Base-by-base conservation (phyloP, 2,113 vertebrate species). In the Trematocara variabile region DNA sequence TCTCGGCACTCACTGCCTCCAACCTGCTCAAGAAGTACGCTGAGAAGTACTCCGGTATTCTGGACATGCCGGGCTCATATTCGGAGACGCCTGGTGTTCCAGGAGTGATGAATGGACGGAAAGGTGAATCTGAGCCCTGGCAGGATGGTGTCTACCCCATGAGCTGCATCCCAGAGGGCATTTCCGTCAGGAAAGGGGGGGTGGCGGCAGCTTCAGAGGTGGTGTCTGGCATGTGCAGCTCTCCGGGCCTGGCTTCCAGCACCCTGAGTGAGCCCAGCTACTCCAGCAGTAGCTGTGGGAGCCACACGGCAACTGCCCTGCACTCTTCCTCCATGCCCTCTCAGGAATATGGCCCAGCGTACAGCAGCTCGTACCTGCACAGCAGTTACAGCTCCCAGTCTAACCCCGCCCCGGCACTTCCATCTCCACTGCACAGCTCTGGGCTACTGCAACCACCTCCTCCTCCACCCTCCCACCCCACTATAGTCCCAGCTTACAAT, bases 1-100 rank as follows among this genome's bases (percentile, higher is more conserved):
- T 99, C 95, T 99, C 99, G 0, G 99, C 98, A 81, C 96, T 99
- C 83, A 99, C 99, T 0, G 99, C 99, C 90, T 99, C 99, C 84
- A 99, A 99, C 94, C 96, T 99, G 48, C 96, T 99, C 9, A 99
- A 99, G 93, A 98, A 99, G 93, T 99, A 99, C 56, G 99, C 99
- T 2, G 98, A 99, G 92, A 99, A 99, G 89, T 99, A 99, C 89
- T 99, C 98, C 0, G 98, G 98, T 55, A 98, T 99, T 86, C 95
- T 99, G 89, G 99, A 99, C 95, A 97, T 98, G 94, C 98, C 98
- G 3, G 96, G 96, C 81, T 97, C 97, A 77, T 99, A 99, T 82
- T 91, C 97, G 0, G 98, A 99, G 85, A 94, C 93, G 65, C 95
- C 97, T 1, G 91, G 96, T 46, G 92, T 96, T 82, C 95, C 97